A percentile compares a stretch with the other conserved stretches of the same genome.
Evolutionary conservation across 2,888 invertebrate species (phyloP).

Genomic region (Lydus trimaculatus): DNA sequence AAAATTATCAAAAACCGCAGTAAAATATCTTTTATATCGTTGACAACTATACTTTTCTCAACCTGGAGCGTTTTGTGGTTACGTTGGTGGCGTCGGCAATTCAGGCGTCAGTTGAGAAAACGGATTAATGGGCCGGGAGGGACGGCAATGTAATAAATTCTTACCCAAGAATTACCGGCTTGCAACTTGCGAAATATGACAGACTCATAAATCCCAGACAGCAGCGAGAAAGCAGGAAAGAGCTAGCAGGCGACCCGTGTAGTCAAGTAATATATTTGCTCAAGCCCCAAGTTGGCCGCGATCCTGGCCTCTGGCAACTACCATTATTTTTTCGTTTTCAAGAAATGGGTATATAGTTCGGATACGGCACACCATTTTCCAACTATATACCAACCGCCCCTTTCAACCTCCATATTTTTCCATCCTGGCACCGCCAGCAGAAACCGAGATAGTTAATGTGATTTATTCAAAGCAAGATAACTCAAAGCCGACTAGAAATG

Average conservation of each 20-base stretch:
- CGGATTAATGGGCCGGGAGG: slow-evolving; percentile 62
- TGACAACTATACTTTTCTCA: neutral
- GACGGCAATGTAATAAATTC: slow-evolving; percentile 66
- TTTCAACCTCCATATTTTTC: slow-evolving; percentile 52
- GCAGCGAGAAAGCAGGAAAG: slow-evolving; percentile 53
- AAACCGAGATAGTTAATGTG: slow-evolving; percentile 56
- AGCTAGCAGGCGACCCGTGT: slow-evolving; percentile 57
- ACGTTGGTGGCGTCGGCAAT: slow-evolving; percentile 36
- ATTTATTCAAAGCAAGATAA: slow-evolving; percentile 57
- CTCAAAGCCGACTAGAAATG: slow-evolving; percentile 53
- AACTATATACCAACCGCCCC: slow-evolving; percentile 23
- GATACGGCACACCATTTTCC: slow-evolving; percentile 26
- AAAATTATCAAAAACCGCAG: neutral
- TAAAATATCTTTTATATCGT: neutral
- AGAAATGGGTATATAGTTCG: slow-evolving; percentile 50
- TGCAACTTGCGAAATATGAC: slow-evolving; percentile 68
- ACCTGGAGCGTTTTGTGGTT: neutral
- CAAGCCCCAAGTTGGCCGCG: slow-evolving; percentile 51
- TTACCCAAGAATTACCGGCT: slow-evolving; percentile 67
- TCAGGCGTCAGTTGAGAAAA: slow-evolving; percentile 49
- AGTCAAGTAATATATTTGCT: slow-evolving; percentile 52
- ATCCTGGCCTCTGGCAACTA: slow-evolving; percentile 48
- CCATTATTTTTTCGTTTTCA: slow-evolving; percentile 56
- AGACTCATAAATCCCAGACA: slow-evolving; percentile 65
- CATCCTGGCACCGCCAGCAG: slow-evolving; percentile 47